Conservation (phyloP, 2,113 vertebrate species). For the Eubucco bourcierii region DNA sequence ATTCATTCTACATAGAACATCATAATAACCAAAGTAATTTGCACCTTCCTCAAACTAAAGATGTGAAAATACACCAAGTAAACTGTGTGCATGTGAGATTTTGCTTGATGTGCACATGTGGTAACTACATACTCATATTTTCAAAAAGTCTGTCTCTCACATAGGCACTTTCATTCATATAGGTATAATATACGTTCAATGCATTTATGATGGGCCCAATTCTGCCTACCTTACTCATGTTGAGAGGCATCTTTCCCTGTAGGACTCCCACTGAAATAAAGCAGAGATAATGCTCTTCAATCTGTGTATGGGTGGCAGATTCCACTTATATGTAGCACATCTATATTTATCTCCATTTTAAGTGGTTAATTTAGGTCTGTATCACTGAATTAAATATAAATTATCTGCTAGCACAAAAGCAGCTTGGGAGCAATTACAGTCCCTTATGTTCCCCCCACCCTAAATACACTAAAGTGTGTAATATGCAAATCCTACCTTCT, state of each 20-base stretch:
- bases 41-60: not conserved
- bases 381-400: slow-evolving; percentile 54
- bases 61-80: not conserved
- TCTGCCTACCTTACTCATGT: not conserved
- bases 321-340: slow-evolving; percentile 40
- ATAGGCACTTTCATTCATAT: not conserved
- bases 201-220: not conserved
- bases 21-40: not conserved
- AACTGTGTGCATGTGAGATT: not conserved
- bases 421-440: slow-evolving; percentile 56
- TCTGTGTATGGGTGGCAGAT: not conserved
- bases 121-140: not conserved
- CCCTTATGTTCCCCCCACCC: not conserved
- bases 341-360: slow-evolving; percentile 62
- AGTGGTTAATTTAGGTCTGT: slow-evolving; percentile 60
- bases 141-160: not conserved
- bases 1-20: not conserved
- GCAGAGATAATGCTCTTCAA: slow-evolving; percentile 11
- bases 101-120: not conserved
- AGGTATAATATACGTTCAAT: not conserved
- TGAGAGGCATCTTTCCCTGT: not conserved
- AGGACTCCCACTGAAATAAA: slow-evolving; percentile 16
- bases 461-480: slow-evolving; percentile 54
- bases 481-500: slow-evolving; percentile 47
- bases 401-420: slow-evolving; percentile 54